Evolutionary conservation across 2,888 invertebrate species (phyloP).

Genomic region (Adela reaumurella): DNA sequence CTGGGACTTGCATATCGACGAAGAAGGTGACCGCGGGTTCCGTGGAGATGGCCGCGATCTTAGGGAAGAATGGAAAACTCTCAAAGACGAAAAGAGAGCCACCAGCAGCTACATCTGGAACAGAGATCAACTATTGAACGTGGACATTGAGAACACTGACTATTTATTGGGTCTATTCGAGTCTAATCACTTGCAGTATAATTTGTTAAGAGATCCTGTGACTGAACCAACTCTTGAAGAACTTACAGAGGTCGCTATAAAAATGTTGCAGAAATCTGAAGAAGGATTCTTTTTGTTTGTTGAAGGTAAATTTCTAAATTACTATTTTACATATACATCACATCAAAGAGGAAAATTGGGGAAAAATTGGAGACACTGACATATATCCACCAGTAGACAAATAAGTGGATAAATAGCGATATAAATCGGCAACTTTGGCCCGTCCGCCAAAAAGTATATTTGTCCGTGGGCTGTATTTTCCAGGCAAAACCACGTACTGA

Average conservation of each 20-base stretch:
- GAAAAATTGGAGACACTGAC: no score
- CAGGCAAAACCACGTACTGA: no score
- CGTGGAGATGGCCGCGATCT: conserved; percentile 53
- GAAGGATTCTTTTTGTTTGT: conserved; percentile 79
- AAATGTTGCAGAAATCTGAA: conserved; percentile 57
- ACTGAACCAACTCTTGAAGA: conserved; percentile 60
- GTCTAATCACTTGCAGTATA: conserved; percentile 54
- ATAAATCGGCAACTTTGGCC: no score
- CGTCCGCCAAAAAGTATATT: no score
- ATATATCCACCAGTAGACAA: no score
- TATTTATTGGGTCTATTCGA: conserved; percentile 58
- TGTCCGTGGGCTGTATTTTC: no score
- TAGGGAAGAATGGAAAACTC: conserved; percentile 51
- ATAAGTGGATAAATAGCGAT: no score
- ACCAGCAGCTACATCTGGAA: conserved; percentile 40
- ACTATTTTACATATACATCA: no score
- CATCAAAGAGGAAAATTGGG: no score
- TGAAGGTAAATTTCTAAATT: conserved; percentile 43
- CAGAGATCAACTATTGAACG: conserved; percentile 40
- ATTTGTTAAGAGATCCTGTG: conserved; percentile 39
- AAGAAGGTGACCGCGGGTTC: conserved; percentile 31
- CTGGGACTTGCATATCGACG: conserved; percentile 25
- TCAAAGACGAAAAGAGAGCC: conserved; percentile 15
- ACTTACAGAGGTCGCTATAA: conserved; percentile 59
- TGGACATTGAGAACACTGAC: conserved; percentile 36